Evolutionary conservation across 1,140 invertebrate species (phyloP), one percentile per base, ranked within the genome.

Genomic region (Orchestia grillus): DNA sequence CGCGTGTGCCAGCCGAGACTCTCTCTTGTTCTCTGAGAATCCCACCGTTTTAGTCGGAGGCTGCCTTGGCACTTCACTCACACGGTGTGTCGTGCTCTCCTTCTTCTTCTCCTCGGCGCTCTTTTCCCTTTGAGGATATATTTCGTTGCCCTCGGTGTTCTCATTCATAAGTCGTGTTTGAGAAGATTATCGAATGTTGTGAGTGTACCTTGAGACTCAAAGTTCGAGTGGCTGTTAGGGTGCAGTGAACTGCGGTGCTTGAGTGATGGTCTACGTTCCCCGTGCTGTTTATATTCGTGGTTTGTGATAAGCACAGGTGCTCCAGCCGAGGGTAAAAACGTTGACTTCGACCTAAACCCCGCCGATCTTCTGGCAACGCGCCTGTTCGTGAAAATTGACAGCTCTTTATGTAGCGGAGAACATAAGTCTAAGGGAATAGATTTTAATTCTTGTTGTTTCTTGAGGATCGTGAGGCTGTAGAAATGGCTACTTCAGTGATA

Each of bases 261-360:
- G 92, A 94, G 92, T 94, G 43, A 94, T 94, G 92, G 44, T 40
- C 41, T 44, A n/a, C 92, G 19, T 45, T 44, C 92, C 44, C 92
- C 36, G 36, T 94, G 43, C 43, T 94, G 92, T 94, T 94, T 94
- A 94, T 94, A 94, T 45, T 45, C 44, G 92, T 94, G 92, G 92
- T 47, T 94, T 94, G 43, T 94, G 92, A 94, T 94, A 94, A 94
- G 92, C 92, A 47, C 92, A 94, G 92, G 92, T 94, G 92, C 92
- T 94, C 8, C 44, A 44, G 19, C 44, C 43, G 23, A 47, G 44
- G 92, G 44, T 94, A 94, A 94, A 94, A 94, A 94, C 92, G 44
- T 94, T n/a, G 44, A 45, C 92, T 44, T 94, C 43, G 92, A 47
- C 44, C 40, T 44, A 94, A 94, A 44, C 44, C 44, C 45, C 92